Evolutionary conservation across 1,140 invertebrate species (phyloP).

Genomic region (Hylaeus volcanicus): DNA sequence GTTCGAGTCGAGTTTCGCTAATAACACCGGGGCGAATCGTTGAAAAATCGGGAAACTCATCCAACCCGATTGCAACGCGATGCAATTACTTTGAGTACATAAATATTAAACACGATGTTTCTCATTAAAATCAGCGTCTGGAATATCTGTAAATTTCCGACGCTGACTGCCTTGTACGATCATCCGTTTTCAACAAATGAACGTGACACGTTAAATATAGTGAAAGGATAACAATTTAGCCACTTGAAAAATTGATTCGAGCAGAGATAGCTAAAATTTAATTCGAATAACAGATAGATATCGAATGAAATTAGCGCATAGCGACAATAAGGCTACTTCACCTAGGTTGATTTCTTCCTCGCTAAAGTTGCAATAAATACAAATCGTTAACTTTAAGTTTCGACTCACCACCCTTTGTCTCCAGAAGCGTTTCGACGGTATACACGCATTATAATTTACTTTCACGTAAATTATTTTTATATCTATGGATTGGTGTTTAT

Average conservation of each 20-base stretch:
- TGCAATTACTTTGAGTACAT: slow-evolving; percentile 38
- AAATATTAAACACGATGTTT: slow-evolving; percentile 36
- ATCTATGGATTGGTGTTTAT: slow-evolving; percentile 2
- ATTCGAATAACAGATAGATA: no score
- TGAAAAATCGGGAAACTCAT: slow-evolving; percentile 18
- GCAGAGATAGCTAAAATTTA: no score
- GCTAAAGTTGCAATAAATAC: neutral
- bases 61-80: slow-evolving; percentile 3
- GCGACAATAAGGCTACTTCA: no score
- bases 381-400: neutral
- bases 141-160: neutral
- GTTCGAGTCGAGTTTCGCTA: neutral
- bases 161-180: neutral
- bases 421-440: neutral
- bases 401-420: neutral
- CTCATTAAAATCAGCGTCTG: neutral
- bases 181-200: neutral
- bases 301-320: no score
- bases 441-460: neutral
- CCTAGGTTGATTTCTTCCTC: no score
- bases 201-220: no score
- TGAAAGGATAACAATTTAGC: no score
- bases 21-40: neutral
- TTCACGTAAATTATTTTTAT: slow-evolving; percentile 3
- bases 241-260: no score